phyloP scores from a whole-genome alignment of 2,797 vertebrate genomes.

The Cyclura pinguis region DNA sequence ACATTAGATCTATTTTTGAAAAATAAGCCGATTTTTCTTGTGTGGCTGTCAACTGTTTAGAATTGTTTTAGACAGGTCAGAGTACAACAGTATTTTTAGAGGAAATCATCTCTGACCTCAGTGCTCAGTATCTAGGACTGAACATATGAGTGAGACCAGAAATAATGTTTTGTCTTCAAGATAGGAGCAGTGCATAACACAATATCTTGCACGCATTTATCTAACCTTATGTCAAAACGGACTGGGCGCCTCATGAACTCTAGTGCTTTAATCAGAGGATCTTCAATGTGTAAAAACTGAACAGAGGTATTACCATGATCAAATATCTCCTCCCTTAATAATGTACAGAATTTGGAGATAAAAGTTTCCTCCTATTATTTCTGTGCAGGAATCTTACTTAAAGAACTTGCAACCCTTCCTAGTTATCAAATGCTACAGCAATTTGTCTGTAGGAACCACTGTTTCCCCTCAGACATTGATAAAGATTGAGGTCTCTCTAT shows the following conservation, averaged over 20 bases:
- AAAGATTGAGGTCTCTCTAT: not conserved
- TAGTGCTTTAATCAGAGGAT: not conserved
- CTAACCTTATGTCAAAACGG: not conserved
- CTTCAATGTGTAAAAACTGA: not conserved
- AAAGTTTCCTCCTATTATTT: not conserved
- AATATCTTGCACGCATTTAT: not conserved
- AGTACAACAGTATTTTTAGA: not conserved
- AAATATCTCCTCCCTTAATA: not conserved
- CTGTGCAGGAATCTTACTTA: not conserved
- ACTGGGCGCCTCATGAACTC: not conserved
- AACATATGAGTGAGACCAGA: not conserved
- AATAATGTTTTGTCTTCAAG: not conserved
- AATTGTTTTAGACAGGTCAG: not conserved
- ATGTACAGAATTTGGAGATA: not conserved
- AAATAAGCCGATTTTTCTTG: conserved; percentile 21
- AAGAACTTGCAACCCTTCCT: too few relatives aligned
- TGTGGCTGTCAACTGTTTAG: not conserved
- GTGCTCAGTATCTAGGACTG: not conserved
- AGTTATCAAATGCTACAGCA: conserved; percentile 8
- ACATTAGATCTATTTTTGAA: conserved; percentile 14
- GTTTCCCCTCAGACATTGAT: conserved; percentile 34
- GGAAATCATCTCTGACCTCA: not conserved
- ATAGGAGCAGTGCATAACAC: not conserved
- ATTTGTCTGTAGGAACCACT: conserved; percentile 47
- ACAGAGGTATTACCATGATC: not conserved